A percentile compares a stretch with the other conserved stretches of the same genome.
These are phyloP conservation scores for Stenchaetothrips biformis DNA, from an alignment of 2,888 invertebrate species.

Conservation along the genomic window DNA sequence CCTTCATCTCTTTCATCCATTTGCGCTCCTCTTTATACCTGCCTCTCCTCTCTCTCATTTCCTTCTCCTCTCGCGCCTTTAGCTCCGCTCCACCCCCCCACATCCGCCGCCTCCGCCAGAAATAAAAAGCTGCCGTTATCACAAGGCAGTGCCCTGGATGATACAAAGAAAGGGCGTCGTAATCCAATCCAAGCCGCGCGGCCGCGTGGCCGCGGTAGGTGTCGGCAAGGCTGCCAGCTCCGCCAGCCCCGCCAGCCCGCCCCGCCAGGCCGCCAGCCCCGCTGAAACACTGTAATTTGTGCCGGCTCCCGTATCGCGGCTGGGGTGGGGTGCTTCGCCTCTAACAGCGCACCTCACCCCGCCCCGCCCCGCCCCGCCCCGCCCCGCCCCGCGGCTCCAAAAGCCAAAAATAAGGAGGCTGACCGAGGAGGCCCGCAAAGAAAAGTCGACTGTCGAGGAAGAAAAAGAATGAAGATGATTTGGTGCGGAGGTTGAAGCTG, in stretches of 20 bases:
- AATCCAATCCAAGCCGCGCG: slow-evolving; percentile 4
- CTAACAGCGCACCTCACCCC: too few species aligned
- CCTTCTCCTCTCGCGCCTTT: not conserved
- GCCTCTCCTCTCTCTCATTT: not conserved
- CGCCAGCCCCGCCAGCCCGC: too few species aligned
- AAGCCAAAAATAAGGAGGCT: too few species aligned
- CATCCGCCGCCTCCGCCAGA: not conserved
- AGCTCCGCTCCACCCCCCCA: not conserved
- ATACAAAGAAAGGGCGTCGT: slow-evolving; percentile 18
- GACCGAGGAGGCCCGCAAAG: too few species aligned
- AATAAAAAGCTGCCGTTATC: slow-evolving; percentile 21
- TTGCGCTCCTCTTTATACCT: not conserved
- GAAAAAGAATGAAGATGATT: too few species aligned
- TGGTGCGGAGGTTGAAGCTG: too few species aligned
- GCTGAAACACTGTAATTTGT: slow-evolving; percentile 8
- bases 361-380: too few species aligned
- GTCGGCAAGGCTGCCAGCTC: not conserved
- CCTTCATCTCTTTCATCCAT: not conserved
- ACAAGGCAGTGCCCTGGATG: slow-evolving; percentile 22
- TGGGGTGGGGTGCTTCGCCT: not conserved
- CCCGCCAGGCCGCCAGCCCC: not conserved
- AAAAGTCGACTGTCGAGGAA: too few species aligned
- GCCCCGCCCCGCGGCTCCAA: too few species aligned
- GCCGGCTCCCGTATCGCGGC: not conserved
- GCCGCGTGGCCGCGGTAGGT: not conserved